phyloP scores from a whole-genome alignment of 2,797 vertebrate genomes.

The Thripadectes ignobilis region DNA sequence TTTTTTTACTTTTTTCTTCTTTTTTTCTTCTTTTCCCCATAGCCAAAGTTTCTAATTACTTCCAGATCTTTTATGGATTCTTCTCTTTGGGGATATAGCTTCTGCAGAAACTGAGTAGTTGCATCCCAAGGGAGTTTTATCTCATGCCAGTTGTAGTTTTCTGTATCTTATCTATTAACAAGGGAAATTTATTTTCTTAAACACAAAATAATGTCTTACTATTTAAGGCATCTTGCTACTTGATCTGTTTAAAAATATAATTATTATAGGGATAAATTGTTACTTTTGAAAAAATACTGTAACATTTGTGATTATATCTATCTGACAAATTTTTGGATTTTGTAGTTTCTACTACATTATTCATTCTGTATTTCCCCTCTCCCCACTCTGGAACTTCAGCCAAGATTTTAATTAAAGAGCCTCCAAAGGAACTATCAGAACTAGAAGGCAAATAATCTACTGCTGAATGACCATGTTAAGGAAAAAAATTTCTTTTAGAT shows the following conservation, averaged over 20 bases:
- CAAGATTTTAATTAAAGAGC: neutral
- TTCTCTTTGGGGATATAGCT: slow-evolving; percentile 34
- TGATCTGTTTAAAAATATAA: slow-evolving; percentile 20
- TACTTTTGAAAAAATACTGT: neutral
- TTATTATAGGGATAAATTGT: slow-evolving; percentile 3
- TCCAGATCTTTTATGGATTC: slow-evolving; percentile 80
- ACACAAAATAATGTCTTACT: neutral
- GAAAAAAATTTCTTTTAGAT: neutral
- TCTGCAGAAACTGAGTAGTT: slow-evolving; percentile 74
- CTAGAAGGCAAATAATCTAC: neutral
- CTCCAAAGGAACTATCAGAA: slow-evolving; percentile 4
- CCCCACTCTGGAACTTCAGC: neutral
- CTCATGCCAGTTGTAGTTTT: slow-evolving; percentile 72
- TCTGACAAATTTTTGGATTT: neutral
- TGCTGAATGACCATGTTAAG: neutral
- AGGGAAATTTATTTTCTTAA: slow-evolving; percentile 43
- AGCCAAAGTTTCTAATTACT: slow-evolving; percentile 87
- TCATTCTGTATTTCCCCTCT: slow-evolving; percentile 1
- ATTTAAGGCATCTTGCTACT: slow-evolving; percentile 22
- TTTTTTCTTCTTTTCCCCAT: neutral
- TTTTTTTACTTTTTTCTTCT: slow-evolving; percentile 77
- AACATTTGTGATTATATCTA: slow-evolving; percentile 5
- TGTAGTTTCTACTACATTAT: neutral
- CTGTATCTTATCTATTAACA: slow-evolving; percentile 78
- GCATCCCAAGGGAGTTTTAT: slow-evolving; percentile 70